Percentiles rank a stretch among this genome's conserved stretches.
phyloP scores from a whole-genome alignment of 2,797 vertebrate species.

The Carcharodon carcharias region DNA sequence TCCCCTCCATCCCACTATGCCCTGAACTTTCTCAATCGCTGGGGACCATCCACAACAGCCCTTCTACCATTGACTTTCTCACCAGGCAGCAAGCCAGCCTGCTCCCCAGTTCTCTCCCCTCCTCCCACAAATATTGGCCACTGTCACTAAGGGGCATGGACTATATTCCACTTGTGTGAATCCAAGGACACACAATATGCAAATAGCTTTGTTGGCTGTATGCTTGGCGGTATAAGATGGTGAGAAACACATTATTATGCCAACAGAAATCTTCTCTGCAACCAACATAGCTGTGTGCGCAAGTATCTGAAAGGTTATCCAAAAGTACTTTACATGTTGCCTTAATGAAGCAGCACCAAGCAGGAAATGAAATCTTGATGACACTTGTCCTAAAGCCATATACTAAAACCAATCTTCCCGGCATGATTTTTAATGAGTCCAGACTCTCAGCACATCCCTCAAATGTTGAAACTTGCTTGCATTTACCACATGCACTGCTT shows the following conservation, averaged over 20 bases:
- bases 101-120: neutral
- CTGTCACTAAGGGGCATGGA: neutral
- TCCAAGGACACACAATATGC: neutral
- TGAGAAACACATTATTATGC: neutral
- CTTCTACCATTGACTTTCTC: neutral
- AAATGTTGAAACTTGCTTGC: neutral
- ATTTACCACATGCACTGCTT: neutral
- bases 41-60: neutral
- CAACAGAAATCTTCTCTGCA: neutral
- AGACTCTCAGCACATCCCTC: neutral
- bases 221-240: neutral
- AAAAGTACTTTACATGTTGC: neutral
- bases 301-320: neutral
- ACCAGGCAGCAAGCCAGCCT: neutral
- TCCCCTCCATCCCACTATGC: neutral
- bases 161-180: neutral
- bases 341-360: neutral
- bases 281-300: neutral
- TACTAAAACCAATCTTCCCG: neutral
- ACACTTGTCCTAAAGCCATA: neutral
- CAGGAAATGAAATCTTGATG: neutral
- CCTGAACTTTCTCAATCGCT: neutral
- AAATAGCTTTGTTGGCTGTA: neutral
- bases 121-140: neutral
- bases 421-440: neutral